phyloP scores from a whole-genome alignment of 1,140 invertebrate species.

The Charaxes varanes region DNA sequence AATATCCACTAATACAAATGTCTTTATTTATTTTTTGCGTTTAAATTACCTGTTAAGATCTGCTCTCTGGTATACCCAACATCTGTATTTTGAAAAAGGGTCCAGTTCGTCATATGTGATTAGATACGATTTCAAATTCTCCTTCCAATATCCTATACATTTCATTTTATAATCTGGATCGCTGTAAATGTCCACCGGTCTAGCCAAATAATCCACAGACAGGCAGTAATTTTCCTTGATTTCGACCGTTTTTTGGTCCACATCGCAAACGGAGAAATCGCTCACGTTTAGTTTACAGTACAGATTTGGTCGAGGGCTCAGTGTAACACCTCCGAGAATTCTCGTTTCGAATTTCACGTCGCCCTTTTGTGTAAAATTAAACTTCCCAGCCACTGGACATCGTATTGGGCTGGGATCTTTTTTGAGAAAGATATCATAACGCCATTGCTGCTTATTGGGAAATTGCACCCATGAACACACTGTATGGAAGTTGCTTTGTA shows the following conservation, averaged over 20 bases:
- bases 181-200: constrained; percentile 95
- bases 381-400: constrained; percentile 97
- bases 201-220: constrained; percentile 94
- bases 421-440: constrained; percentile 91
- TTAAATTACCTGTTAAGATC: constrained; percentile 87
- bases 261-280: constrained; percentile 94
- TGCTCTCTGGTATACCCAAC: constrained; percentile 97
- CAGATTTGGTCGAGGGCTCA: constrained; percentile 92
- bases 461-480: constrained; percentile 97
- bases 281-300: constrained; percentile 96
- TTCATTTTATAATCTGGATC: constrained; percentile 97
- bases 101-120: constrained; percentile 98
- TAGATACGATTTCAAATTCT: constrained; percentile 97
- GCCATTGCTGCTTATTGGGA: constrained; percentile 88
- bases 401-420: constrained; percentile 93
- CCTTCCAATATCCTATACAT: constrained; percentile 98
- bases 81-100: constrained; percentile 95
- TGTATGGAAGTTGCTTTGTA: constrained; percentile 91
- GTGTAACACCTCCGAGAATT: constrained; percentile 94
- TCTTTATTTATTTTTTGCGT: too few relatives aligned
- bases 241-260: constrained; percentile 93
- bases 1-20: too few relatives aligned
- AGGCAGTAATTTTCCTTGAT: constrained; percentile 97
- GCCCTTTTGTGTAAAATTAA: constrained; percentile 92
- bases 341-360: constrained; percentile 92